Percentiles rank a stretch among this genome's conserved stretches.
phyloP scores from a whole-genome alignment of 2,113 vertebrate genomes.

The Balaeniceps rex region DNA sequence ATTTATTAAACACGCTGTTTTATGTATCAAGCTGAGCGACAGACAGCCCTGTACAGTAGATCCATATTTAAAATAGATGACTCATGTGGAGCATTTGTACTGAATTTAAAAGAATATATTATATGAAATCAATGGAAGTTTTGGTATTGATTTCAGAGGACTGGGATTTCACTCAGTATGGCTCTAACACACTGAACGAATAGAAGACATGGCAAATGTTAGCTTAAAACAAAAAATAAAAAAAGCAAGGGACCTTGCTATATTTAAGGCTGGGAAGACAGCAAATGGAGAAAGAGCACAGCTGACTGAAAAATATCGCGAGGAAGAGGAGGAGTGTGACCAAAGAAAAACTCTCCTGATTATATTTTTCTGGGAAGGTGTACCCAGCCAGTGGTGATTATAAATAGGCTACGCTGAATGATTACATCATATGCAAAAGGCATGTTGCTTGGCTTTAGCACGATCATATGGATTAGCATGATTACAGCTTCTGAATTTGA shows the following conservation, averaged over 20 bases:
- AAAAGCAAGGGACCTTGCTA: not conserved
- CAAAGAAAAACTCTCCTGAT: not conserved
- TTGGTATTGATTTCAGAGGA: conserved; percentile 44
- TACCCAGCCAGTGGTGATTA: not conserved
- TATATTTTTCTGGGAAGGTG: not conserved
- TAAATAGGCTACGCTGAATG: not conserved
- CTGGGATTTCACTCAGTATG: not conserved
- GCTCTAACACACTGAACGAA: not conserved
- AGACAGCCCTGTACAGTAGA: conserved; percentile 35
- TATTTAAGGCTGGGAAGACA: not conserved
- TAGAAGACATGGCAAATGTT: not conserved
- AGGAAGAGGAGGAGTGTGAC: not conserved
- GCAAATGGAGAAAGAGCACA: not conserved
- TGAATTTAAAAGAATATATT: conserved; percentile 61
- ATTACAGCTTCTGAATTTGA: conserved; percentile 39
- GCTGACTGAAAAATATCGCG: not conserved
- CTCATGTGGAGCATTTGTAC: conserved; percentile 23
- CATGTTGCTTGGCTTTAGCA: conserved; percentile 15
- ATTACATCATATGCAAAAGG: conserved; percentile 26
- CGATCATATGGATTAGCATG: conserved; percentile 38
- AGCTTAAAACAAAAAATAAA: not conserved
- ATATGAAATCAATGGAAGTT: conserved; percentile 53
- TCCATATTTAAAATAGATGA: conserved; percentile 32
- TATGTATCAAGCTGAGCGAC: not conserved
- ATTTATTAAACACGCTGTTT: not conserved